Evolutionary conservation across 2,113 vertebrate species (phyloP), one percentile per base, ranked within the genome.

Genomic region (Eudyptes chrysolophus): DNA sequence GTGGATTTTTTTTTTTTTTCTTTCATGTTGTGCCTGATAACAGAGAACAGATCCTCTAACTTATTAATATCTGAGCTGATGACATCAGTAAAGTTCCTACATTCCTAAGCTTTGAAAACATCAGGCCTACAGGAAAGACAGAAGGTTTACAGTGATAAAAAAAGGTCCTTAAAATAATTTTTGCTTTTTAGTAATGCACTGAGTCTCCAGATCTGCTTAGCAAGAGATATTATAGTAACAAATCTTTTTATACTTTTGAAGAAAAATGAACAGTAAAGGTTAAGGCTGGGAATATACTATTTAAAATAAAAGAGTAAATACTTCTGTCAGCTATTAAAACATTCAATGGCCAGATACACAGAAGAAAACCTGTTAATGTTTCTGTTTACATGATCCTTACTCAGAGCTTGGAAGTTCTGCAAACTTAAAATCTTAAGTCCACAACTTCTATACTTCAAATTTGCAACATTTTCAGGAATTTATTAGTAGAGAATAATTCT

Each of bases 271-370:
- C 20, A 81, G 51, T 55, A 89, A 97, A 93, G 83, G 85, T 90
- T 92, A 95, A 90, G 84, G 27, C 51, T 86, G 75, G 24, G 48
- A 83, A 93, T 85, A 48, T 18, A 40, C 71, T 66, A 66, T 78
- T 87, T 87, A 82, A 96, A 87, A 62, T 74, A 66, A 86, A 79
- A 76, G 12, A 95, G 76, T 64, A 97, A 96, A 87, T 75, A 90
- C 20, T 71, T 77, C 68, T 69, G 32, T 29, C 88, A 90, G 74
- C 77, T 96, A 83, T 94, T 97, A 85, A 90, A 97, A 92, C 89
- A 84, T 92, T 77, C 74, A 81, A 1, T 80, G 60, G 54, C 30
- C 77, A 74, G 54, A 71, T 49, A 88, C 58, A 66, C 32, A 75
- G 21, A 52, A 57, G 30, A 71, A 93, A 93, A 90, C 25, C n/a